Conservation (phyloP, 2,888 invertebrate genomes). For the Thecocarcelia acutangulata region DNA sequence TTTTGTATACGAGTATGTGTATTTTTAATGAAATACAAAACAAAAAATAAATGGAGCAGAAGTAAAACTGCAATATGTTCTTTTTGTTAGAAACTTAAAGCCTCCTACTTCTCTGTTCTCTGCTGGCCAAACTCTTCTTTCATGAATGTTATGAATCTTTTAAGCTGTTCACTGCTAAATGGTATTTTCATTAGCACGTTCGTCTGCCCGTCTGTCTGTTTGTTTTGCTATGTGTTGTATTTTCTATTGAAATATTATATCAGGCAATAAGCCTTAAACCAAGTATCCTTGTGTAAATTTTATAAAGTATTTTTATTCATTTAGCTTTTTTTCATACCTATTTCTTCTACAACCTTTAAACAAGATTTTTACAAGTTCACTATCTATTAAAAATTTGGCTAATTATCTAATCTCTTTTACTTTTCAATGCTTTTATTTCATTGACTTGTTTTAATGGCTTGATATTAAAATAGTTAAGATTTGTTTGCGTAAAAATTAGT, state of each 20-base stretch:
- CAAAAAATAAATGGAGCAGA: constrained; percentile 66
- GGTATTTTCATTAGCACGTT: constrained; percentile 22
- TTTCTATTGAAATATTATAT: constrained; percentile 26
- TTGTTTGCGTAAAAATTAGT: constrained; percentile 12
- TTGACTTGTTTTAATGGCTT: constrained; percentile 10
- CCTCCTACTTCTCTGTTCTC: background rate
- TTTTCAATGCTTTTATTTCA: background rate
- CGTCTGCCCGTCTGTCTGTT: background rate
- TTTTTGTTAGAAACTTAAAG: constrained; percentile 23
- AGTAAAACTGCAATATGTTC: constrained; percentile 64
- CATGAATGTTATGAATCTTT: background rate
- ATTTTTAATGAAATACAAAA: constrained; percentile 52
- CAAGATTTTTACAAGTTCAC: constrained; percentile 2
- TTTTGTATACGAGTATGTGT: constrained; percentile 23
- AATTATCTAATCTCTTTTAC: constrained; percentile 45
- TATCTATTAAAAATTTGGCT: constrained; percentile 41
- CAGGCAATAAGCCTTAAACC: no score
- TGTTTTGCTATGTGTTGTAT: background rate
- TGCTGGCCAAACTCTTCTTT: background rate
- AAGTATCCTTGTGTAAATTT: constrained; percentile 34
- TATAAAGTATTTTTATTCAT: background rate
- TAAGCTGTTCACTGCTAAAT: constrained; percentile 20
- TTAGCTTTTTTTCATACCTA: background rate
- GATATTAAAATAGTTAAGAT: constrained; percentile 2
- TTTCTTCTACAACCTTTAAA: constrained; percentile 13